Conservation (phyloP, 2,888 invertebrate genomes). For the Dynastes grantii region DNA sequence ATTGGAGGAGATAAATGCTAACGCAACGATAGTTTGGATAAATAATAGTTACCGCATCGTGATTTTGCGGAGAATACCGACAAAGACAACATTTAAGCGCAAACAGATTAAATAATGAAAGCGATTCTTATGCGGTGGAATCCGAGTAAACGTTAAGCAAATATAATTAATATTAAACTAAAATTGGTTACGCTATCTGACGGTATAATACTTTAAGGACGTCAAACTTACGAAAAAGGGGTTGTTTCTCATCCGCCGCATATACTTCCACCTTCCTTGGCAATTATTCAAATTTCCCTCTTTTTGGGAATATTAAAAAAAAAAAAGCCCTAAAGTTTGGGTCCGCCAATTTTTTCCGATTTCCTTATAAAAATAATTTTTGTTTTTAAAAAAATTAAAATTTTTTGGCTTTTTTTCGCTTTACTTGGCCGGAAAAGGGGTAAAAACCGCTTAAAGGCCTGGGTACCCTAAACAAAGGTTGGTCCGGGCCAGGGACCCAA, state of each 20-base stretch:
- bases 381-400: no score
- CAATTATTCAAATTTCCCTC: constrained; percentile 46
- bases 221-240: constrained; percentile 33
- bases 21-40: background rate
- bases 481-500: no score
- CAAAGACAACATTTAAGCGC: constrained; percentile 22
- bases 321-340: no score
- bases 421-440: no score
- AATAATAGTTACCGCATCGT: background rate
- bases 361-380: no score
- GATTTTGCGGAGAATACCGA: constrained; percentile 6
- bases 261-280: constrained; percentile 41
- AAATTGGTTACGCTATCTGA: constrained; percentile 40
- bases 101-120: constrained; percentile 31
- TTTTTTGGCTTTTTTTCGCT: no score
- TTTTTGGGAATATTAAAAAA: no score
- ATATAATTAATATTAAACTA: constrained; percentile 45
- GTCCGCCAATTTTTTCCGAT: no score
- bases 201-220: constrained; percentile 35
- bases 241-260: constrained; percentile 41
- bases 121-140: constrained; percentile 20
- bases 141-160: constrained; percentile 33
- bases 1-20: no score
- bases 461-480: no score
- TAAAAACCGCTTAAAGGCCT: no score